Conservation (phyloP, 2,888 invertebrate species). For the Melitaea athalia region DNA sequence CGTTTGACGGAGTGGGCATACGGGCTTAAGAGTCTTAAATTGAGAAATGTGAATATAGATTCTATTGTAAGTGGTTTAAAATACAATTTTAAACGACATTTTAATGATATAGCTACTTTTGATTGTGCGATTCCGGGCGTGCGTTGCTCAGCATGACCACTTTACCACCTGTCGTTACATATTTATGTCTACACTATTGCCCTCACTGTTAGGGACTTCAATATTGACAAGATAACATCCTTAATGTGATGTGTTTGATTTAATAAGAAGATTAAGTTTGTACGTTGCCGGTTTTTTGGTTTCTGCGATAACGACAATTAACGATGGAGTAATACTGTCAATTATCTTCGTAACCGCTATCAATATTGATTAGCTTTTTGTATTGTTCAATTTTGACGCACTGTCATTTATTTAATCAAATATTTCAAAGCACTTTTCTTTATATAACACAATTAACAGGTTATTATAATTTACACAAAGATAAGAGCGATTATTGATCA, state of each 20-base stretch:
- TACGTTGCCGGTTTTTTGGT: constrained; percentile 62
- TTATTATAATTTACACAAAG: not conserved
- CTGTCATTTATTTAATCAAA: not conserved
- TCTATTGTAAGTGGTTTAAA: constrained; percentile 37
- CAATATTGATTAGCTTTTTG: constrained; percentile 6
- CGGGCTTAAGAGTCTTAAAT: constrained; percentile 45
- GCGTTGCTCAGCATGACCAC: constrained; percentile 80
- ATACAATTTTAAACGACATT: constrained; percentile 48
- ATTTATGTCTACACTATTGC: constrained; percentile 83
- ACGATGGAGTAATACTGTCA: constrained; percentile 42
- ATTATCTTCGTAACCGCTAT: constrained; percentile 22
- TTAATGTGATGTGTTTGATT: constrained; percentile 84
- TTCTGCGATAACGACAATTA: constrained; percentile 65
- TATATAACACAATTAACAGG: not conserved
- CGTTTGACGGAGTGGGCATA: constrained; percentile 51
- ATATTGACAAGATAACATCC: constrained; percentile 83
- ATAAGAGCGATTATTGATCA: not conserved
- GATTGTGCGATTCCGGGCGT: constrained; percentile 61
- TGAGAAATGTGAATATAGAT: constrained; percentile 32
- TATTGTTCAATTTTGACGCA: not conserved
- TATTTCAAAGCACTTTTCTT: not conserved
- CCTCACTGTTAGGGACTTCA: constrained; percentile 82
- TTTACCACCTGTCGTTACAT: constrained; percentile 82
- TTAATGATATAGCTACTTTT: constrained; percentile 41
- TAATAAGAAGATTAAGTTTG: constrained; percentile 82